Conservation (phyloP, 2,113 vertebrate species). For the Spermophilus dauricus region DNA sequence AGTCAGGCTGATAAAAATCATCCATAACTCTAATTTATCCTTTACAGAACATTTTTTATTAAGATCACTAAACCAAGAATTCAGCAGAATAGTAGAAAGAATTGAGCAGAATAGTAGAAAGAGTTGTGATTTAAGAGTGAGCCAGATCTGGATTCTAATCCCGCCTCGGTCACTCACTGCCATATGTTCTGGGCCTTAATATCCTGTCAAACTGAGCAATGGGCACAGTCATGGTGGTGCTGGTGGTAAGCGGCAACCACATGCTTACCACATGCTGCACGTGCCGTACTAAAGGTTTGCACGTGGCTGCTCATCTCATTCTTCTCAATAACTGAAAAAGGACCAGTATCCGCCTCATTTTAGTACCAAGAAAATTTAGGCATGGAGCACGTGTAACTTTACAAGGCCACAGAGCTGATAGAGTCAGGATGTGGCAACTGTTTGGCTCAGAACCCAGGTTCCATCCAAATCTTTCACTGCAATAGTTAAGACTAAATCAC, state of each 20-base stretch:
- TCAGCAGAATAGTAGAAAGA: background rate
- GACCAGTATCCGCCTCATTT: background rate
- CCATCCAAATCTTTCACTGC: background rate
- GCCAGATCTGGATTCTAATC: background rate
- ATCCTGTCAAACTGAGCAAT: background rate
- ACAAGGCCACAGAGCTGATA: background rate
- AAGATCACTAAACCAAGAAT: background rate
- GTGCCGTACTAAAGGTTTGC: background rate
- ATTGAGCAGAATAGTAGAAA: background rate
- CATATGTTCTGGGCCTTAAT: background rate
- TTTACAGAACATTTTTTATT: background rate
- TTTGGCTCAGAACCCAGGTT: background rate
- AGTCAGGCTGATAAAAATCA: background rate
- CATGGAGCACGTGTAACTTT: background rate
- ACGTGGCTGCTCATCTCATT: background rate
- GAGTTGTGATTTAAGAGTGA: background rate
- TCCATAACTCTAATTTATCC: background rate
- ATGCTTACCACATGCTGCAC: background rate
- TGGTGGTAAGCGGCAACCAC: background rate
- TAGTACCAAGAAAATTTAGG: background rate
- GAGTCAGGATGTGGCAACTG: background rate
- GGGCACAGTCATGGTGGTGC: fast-evolving
- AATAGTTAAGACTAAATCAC: background rate
- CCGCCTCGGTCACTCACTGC: background rate
- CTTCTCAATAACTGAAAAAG: background rate